Conservation (phyloP, 2,888 invertebrate species). For the Thysanoteuthis rhombus region DNA sequence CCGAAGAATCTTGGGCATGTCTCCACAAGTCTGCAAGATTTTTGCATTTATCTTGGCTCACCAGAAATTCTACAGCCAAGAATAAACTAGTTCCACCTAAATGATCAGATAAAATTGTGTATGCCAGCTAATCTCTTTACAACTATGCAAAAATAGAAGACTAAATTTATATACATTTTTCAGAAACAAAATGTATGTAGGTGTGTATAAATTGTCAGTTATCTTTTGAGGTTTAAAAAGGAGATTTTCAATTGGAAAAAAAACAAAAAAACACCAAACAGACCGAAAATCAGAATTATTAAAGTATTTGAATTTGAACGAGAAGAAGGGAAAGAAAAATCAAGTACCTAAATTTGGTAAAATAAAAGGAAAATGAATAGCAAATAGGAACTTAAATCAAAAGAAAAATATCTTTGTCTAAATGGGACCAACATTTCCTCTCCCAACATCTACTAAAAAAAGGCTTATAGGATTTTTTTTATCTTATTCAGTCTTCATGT, state of each 20-base stretch:
- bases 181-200: not conserved
- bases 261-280: not conserved
- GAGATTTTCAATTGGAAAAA: not conserved
- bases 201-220: not conserved
- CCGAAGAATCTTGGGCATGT: not conserved
- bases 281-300: too few relatives aligned
- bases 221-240: not conserved
- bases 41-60: not conserved
- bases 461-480: not conserved
- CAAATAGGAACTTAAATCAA: not conserved
- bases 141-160: not conserved
- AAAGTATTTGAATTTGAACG: not conserved
- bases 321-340: not conserved
- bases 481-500: not conserved
- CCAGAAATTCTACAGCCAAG: not conserved
- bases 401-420: not conserved
- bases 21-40: not conserved
- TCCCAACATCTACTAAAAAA: not conserved
- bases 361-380: not conserved
- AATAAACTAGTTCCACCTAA: conserved; percentile 12
- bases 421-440: not conserved
- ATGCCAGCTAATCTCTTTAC: not conserved
- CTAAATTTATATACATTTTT: not conserved
- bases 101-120: not conserved
- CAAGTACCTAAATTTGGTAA: not conserved